Conservation (phyloP, 2,888 invertebrate species). For the Caenorhabditis panamensis region DNA sequence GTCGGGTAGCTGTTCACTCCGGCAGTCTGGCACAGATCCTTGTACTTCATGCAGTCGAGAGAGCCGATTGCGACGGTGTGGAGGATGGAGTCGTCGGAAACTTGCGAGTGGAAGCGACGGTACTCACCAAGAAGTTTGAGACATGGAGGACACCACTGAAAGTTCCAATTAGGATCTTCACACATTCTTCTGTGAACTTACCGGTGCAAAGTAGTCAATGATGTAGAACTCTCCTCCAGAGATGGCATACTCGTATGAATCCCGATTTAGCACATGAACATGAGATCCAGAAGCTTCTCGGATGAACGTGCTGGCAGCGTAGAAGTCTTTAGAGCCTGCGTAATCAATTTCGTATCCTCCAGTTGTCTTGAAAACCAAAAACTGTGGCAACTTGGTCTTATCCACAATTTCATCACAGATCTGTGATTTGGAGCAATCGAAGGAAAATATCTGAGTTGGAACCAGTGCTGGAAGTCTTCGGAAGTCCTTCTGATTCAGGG, state of each 20-base stretch:
- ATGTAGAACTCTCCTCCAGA: conserved; percentile 84
- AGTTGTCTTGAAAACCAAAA: conserved; percentile 87
- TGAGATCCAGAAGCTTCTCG: conserved; percentile 84
- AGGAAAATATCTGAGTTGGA: conserved; percentile 78
- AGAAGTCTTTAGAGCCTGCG: conserved; percentile 82
- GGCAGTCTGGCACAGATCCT: conserved; percentile 72
- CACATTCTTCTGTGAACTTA: conserved; percentile 74
- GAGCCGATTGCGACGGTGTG: conserved; percentile 71
- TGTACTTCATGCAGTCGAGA: conserved; percentile 76
- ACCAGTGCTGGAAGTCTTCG: conserved; percentile 58
- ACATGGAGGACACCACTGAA: conserved; percentile 88
- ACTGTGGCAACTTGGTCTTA: conserved; percentile 85
- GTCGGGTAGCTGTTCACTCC: conserved; percentile 85
- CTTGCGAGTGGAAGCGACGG: conserved; percentile 85
- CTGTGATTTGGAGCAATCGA: conserved; percentile 82
- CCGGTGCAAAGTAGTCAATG: conserved; percentile 88
- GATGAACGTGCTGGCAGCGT: conserved; percentile 85
- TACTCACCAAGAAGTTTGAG: conserved; percentile 86
- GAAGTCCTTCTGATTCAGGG: conserved; percentile 56
- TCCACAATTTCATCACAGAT: conserved; percentile 82
- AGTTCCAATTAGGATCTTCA: neutral
- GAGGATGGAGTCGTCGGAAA: conserved; percentile 73
- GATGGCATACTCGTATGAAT: conserved; percentile 76
- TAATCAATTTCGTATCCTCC: conserved; percentile 88
- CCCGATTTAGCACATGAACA: conserved; percentile 82